These are phyloP conservation scores for Microcebus jonahi DNA, from an alignment of 2,113 vertebrate species.

Conservation along the genomic window DNA sequence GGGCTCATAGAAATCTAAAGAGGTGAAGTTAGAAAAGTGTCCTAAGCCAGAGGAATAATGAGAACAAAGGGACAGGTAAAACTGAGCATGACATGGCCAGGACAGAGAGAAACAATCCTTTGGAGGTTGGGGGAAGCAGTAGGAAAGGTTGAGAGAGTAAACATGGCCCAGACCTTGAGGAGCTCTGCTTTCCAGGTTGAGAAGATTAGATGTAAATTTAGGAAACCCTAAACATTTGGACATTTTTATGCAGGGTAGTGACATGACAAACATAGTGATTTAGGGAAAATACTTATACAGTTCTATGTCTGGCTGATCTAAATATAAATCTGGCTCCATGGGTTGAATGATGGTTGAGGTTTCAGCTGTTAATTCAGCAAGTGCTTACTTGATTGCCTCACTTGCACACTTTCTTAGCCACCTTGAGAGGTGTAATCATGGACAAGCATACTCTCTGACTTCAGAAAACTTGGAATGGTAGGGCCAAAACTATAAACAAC, in stretches of 20 bases:
- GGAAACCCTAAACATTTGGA: background rate
- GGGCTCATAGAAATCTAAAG: background rate
- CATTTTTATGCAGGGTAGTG: background rate
- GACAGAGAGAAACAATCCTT: background rate
- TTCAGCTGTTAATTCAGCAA: background rate
- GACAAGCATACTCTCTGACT: background rate
- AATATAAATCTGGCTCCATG: background rate
- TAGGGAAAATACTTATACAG: too few species aligned
- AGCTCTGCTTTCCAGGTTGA: background rate
- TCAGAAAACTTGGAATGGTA: background rate
- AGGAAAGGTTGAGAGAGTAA: background rate
- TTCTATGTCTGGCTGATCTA: background rate
- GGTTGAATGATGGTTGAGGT: background rate
- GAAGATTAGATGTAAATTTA: background rate
- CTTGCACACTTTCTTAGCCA: background rate
- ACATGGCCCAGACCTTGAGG: background rate
- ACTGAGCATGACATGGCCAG: background rate
- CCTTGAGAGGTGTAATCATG: background rate
- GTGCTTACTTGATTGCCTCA: background rate
- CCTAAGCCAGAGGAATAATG: background rate
- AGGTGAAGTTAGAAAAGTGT: background rate
- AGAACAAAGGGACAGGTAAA: background rate
- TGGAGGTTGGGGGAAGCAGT: background rate
- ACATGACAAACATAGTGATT: background rate
- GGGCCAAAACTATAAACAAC: background rate